Percentiles rank a stretch among this genome's conserved stretches.
Conservation (phyloP, 2,888 invertebrate genomes). For the Cheilosia grossa region DNA sequence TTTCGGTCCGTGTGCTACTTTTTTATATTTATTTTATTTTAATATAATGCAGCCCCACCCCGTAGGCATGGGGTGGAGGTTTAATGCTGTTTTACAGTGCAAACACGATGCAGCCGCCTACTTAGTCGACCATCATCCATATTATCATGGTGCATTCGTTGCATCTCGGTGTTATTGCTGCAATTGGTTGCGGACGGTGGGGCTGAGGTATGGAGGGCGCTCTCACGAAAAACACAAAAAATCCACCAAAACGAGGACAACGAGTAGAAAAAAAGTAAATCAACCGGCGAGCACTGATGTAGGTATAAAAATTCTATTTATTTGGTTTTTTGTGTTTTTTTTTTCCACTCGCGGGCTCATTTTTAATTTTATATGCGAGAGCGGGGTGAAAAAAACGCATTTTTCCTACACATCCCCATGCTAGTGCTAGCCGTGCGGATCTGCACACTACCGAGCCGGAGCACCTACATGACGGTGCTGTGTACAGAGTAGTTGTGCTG, state of each 20-base stretch:
- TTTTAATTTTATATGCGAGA: conserved; percentile 71
- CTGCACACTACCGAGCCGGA: conserved; percentile 30
- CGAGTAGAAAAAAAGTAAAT: conserved; percentile 53
- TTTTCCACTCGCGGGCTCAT: conserved; percentile 60
- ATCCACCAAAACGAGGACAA: conserved; percentile 62
- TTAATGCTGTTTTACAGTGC: conserved; percentile 72
- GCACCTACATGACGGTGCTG: conserved; percentile 14
- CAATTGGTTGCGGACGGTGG: conserved; percentile 22
- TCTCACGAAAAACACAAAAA: conserved; percentile 57
- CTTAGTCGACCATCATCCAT: conserved; percentile 73
- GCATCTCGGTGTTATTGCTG: conserved; percentile 46
- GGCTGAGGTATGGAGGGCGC: conserved; percentile 36
- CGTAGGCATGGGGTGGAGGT: conserved; percentile 17
- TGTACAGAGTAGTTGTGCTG: conserved; percentile 49
- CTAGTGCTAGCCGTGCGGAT: conserved; percentile 1
- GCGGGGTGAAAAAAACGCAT: conserved; percentile 69
- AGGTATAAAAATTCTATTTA: conserved; percentile 74
- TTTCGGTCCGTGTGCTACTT: conserved; percentile 67
- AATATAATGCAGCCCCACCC: conserved; percentile 78
- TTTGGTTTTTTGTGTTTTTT: conserved; percentile 33
- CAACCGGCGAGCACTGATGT: conserved; percentile 40
- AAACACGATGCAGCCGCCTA: conserved; percentile 72
- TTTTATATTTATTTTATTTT: conserved; percentile 74
- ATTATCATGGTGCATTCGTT: conserved; percentile 71
- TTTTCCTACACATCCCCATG: conserved; percentile 66